These are phyloP conservation scores for Calephelis perditalis DNA, from an alignment of 2,888 invertebrate genomes.

Conservation along the genomic window DNA sequence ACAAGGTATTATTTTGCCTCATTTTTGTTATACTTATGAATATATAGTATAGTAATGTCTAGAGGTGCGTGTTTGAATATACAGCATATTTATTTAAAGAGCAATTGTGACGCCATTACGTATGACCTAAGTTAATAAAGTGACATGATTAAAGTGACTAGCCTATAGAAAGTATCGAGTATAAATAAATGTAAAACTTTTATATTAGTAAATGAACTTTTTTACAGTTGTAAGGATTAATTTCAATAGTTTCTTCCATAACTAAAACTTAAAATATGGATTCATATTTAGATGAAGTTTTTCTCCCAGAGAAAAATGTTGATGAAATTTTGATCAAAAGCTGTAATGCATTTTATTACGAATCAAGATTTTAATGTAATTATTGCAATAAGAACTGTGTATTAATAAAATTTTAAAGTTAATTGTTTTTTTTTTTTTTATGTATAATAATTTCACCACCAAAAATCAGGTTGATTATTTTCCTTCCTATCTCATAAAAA, in stretches of 20 bases:
- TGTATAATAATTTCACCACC: no score
- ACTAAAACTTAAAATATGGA: neutral
- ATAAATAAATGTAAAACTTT: conserved; percentile 6
- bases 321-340: conserved; percentile 2
- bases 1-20: conserved; percentile 9
- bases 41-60: neutral
- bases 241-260: conserved; percentile 1
- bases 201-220: conserved; percentile 4
- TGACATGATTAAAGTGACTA: conserved; percentile 8
- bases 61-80: conserved; percentile 2
- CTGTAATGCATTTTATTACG: conserved; percentile 8
- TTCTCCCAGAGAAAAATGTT: neutral
- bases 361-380: conserved; percentile 52
- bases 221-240: neutral
- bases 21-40: conserved; percentile 2
- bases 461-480: no score
- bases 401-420: conserved; percentile 47
- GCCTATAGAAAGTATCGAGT: neutral
- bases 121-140: neutral
- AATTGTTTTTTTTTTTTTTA: conserved; percentile 19
- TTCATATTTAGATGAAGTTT: neutral
- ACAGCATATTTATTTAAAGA: neutral
- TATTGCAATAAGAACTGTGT: conserved; percentile 54
- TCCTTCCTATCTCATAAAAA: no score
- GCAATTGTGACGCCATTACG: conserved; percentile 8